phyloP scores from a whole-genome alignment of 2,113 vertebrate species.

The Anas platyrhynchos region DNA sequence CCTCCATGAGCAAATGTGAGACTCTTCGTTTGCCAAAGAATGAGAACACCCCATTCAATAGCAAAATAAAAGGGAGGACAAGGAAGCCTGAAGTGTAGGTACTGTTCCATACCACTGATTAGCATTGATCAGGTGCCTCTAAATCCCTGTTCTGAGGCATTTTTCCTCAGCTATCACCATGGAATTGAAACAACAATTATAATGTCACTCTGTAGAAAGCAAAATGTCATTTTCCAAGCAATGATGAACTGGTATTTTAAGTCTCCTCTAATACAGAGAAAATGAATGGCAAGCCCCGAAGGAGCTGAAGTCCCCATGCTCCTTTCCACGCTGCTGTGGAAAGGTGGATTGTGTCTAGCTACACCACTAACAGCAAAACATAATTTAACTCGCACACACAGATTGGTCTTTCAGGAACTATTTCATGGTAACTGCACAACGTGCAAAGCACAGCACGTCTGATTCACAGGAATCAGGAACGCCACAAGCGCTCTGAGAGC shows the following conservation, averaged over 20 bases:
- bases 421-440: fast-evolving
- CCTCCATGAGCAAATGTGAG: background rate
- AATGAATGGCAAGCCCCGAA: background rate
- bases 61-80: background rate
- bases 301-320: background rate
- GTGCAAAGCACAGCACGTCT: background rate
- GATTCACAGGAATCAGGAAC: background rate
- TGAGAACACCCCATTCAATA: fast-evolving
- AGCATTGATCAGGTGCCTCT: background rate
- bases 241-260: background rate
- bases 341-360: fast-evolving
- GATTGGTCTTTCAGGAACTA: background rate
- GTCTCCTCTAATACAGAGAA: background rate
- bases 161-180: background rate
- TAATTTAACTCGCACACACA: fast-evolving
- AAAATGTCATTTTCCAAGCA: background rate
- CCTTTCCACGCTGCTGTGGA: background rate
- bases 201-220: background rate
- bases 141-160: background rate
- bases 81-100: background rate
- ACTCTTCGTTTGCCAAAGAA: background rate
- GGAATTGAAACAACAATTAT: background rate
- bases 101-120: fast-evolving
- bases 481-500: fast-evolving
- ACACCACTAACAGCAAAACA: background rate